Conservation (phyloP, 2,113 vertebrate species). For the Rhea pennata region DNA sequence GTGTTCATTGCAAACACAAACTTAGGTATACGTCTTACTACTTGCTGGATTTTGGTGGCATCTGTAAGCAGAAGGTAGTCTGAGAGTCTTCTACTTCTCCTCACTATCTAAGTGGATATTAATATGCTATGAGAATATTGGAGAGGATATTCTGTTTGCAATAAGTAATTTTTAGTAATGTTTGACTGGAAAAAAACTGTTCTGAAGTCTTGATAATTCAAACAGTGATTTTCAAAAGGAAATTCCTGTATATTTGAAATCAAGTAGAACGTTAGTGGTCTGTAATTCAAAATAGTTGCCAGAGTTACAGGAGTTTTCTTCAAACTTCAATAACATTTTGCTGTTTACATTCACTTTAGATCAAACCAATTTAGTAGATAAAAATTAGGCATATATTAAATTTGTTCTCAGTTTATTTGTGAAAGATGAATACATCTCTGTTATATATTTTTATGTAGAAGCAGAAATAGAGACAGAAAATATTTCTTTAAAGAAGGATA, state of each 20-base stretch:
- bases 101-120: background rate
- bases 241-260: background rate
- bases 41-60: background rate
- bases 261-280: background rate
- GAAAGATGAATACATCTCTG: background rate
- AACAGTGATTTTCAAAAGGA: background rate
- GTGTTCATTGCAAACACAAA: background rate
- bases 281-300: background rate
- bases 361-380: background rate
- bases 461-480: background rate
- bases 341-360: background rate
- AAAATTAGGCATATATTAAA: background rate
- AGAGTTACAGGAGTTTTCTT: background rate
- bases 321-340: background rate
- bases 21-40: background rate
- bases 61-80: background rate
- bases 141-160: background rate
- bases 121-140: background rate
- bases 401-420: background rate
- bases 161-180: rapidly evolving
- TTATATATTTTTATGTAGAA: background rate
- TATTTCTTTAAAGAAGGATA: background rate
- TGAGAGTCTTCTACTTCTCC: background rate
- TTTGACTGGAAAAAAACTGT: background rate
- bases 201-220: background rate